These are phyloP conservation scores for Malurus melanocephalus DNA, from an alignment of 2,113 vertebrate genomes.

Conservation along the genomic window DNA sequence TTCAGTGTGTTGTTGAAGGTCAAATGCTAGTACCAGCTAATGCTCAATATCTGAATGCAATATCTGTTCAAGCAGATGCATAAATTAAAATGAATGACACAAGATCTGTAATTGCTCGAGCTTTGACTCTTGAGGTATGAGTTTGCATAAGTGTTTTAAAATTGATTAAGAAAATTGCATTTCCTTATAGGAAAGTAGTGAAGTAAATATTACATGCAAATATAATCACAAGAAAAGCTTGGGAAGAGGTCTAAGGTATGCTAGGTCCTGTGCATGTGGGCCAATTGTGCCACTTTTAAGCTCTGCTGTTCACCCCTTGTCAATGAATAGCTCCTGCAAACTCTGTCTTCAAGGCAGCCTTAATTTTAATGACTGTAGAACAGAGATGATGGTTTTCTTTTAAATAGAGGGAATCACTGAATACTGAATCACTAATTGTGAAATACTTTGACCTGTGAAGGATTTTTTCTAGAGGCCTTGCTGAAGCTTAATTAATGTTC, in stretches of 20 bases:
- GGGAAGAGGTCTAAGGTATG: neutral
- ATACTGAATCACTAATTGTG: neutral
- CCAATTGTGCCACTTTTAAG: neutral
- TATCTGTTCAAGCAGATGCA: neutral
- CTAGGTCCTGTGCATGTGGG: neutral
- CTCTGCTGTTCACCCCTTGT: neutral
- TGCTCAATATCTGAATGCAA: slow-evolving; percentile 8
- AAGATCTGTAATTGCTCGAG: neutral
- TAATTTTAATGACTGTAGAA: neutral
- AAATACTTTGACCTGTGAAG: neutral
- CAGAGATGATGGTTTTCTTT: neutral
- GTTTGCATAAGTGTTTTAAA: neutral
- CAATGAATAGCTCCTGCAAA: neutral
- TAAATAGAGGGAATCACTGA: neutral
- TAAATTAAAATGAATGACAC: neutral
- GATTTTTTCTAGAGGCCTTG: neutral
- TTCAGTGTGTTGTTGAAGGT: slow-evolving; percentile 76
- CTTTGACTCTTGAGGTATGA: neutral
- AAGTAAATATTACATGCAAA: neutral
- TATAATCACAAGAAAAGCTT: neutral
- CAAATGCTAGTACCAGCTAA: slow-evolving; percentile 59
- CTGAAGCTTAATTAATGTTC: neutral
- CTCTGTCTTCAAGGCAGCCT: neutral
- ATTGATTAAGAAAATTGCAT: neutral
- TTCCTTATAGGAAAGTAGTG: neutral